Conservation (phyloP, 92 coral and sea anemone genomes). For the Siderastrea siderea region DNA sequence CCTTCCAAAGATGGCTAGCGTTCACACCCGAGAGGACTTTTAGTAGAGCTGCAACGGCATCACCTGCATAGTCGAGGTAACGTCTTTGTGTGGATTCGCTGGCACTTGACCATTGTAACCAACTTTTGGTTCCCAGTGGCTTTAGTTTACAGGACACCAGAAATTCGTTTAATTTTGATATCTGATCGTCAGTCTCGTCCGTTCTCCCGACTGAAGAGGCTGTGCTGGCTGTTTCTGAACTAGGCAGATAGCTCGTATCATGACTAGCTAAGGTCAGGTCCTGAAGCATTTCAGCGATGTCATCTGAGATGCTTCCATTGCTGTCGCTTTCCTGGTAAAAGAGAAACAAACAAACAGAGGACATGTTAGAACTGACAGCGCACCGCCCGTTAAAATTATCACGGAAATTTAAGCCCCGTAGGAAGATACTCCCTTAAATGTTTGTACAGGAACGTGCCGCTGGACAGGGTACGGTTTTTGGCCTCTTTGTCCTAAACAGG, state of each 20-base stretch:
- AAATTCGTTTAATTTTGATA: conserved; percentile 22
- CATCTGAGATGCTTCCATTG: conserved; percentile 27
- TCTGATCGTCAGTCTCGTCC: conserved; percentile 19
- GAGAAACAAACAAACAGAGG: background rate
- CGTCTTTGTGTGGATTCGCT: conserved; percentile 45
- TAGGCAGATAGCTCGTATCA: background rate
- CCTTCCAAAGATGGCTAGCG: conserved; percentile 38
- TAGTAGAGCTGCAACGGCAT: conserved; percentile 24
- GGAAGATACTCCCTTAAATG: no score
- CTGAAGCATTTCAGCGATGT: conserved; percentile 1
- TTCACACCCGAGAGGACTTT: conserved; percentile 24
- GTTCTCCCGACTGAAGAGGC: conserved; percentile 26
- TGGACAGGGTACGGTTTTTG: no score
- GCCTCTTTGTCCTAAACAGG: no score
- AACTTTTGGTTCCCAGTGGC: conserved; percentile 32
- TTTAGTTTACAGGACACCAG: conserved; percentile 7
- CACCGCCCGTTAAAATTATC: background rate
- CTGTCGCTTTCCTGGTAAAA: conserved; percentile 20
- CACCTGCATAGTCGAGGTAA: conserved; percentile 20
- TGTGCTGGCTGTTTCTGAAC: conserved; percentile 27
- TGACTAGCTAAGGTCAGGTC: background rate
- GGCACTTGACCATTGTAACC: conserved; percentile 52
- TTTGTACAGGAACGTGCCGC: no score
- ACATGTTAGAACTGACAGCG: background rate
- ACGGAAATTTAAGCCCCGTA: conserved; percentile 1